These are phyloP conservation scores for Actias luna DNA, from an alignment of 2,888 invertebrate species.

Conservation along the genomic window DNA sequence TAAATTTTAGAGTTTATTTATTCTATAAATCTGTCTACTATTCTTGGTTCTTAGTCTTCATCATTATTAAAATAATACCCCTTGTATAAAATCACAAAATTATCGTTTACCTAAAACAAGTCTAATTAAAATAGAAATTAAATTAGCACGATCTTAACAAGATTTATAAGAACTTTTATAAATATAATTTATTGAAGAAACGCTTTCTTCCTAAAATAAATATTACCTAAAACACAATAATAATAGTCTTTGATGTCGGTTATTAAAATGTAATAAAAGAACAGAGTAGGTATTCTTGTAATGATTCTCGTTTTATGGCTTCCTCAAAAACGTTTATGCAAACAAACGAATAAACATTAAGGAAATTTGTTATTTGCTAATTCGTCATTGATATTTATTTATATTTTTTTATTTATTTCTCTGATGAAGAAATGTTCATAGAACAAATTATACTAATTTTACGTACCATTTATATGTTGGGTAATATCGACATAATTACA, in stretches of 20 bases:
- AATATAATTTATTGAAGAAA: neutral
- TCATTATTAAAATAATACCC: neutral
- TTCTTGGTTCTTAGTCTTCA: neutral
- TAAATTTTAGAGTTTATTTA: too few relatives aligned
- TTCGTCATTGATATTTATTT: neutral
- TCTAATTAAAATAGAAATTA: neutral
- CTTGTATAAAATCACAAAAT: neutral
- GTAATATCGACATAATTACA: conserved; percentile 23
- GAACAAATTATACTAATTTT: neutral
- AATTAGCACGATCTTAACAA: neutral
- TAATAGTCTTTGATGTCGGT: conserved; percentile 4
- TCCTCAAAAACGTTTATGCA: neutral
- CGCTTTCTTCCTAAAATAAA: neutral
- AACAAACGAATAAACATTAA: conserved; percentile 1
- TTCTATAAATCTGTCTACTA: too few relatives aligned
- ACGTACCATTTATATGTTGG: neutral
- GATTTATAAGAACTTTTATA: neutral
- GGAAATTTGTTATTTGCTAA: neutral
- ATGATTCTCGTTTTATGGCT: neutral
- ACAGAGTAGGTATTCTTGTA: neutral
- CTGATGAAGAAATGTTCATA: neutral
- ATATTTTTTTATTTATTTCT: neutral
- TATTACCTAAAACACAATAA: conserved; percentile 1
- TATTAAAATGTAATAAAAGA: conserved; percentile 1
- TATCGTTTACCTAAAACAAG: neutral